Percentiles rank a stretch among this genome's conserved stretches.
Evolutionary conservation across 2,888 invertebrate genomes (phyloP).

Genomic region (Dynastes grantii): DNA sequence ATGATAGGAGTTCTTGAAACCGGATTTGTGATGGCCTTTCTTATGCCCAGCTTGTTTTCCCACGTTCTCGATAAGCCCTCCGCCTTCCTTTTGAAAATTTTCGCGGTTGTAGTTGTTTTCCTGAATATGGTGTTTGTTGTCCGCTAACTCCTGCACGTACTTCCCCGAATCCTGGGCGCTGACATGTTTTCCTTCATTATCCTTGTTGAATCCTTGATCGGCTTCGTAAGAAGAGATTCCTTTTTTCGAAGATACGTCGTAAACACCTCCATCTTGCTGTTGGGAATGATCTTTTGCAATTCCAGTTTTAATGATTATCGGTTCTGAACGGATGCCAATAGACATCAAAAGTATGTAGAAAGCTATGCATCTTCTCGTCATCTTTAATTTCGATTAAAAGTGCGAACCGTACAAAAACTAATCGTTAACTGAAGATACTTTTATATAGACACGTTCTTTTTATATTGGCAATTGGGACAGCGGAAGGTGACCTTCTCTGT

Average conservation of each 20-base stretch:
- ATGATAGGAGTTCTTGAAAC: constrained; percentile 80
- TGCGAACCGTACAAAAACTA: constrained; percentile 22
- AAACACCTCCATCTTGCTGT: constrained; percentile 57
- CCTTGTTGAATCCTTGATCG: constrained; percentile 65
- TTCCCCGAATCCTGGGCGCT: constrained; percentile 63
- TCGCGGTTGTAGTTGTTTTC: constrained; percentile 63
- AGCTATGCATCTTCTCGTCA: constrained; percentile 11
- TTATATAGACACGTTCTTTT: constrained; percentile 43
- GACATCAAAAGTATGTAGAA: constrained; percentile 9
- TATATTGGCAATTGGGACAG: constrained; percentile 47
- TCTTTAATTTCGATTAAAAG: constrained; percentile 25
- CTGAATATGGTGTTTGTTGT: constrained; percentile 63
- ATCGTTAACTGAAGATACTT: constrained; percentile 43
- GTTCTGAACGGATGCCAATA: constrained; percentile 43
- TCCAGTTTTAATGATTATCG: constrained; percentile 59
- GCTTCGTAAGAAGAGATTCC: constrained; percentile 64
- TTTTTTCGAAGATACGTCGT: constrained; percentile 56
- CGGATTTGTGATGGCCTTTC: constrained; percentile 80
- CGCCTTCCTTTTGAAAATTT: constrained; percentile 64
- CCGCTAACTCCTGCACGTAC: constrained; percentile 62
- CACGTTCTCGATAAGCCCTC: constrained; percentile 61
- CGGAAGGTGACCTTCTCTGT: constrained; percentile 48
- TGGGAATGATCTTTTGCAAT: constrained; percentile 55
- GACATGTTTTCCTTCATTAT: constrained; percentile 63
- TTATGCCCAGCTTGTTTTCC: constrained; percentile 72